These are phyloP conservation scores for Ameiurus melas DNA, from an alignment of 2,113 vertebrate species.

Conservation along the genomic window DNA sequence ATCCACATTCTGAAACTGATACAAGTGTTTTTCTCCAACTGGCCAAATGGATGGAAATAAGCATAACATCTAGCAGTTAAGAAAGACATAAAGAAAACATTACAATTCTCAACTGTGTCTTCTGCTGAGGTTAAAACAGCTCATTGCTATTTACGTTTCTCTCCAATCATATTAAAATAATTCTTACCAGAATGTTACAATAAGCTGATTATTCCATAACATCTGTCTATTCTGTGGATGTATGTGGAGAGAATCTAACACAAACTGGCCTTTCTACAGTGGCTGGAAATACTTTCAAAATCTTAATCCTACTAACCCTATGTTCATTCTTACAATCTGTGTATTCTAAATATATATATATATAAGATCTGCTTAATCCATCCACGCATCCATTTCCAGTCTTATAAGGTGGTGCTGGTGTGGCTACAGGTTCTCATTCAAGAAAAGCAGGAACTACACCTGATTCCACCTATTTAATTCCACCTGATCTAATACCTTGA, in stretches of 20 bases:
- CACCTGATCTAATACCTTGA: too few species aligned
- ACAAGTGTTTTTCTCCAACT: background rate
- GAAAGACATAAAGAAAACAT: background rate
- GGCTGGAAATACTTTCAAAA: background rate
- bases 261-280: background rate
- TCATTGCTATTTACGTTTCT: background rate
- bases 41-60: background rate
- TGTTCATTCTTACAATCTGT: background rate
- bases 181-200: background rate
- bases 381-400: background rate
- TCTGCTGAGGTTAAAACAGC: background rate
- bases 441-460: background rate
- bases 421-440: background rate
- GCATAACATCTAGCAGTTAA: background rate
- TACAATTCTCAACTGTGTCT: background rate
- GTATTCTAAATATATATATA: background rate
- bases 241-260: background rate
- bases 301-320: background rate
- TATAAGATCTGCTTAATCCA: background rate
- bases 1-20: conserved; percentile 9
- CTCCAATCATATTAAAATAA: background rate
- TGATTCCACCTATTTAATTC: background rate
- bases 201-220: background rate
- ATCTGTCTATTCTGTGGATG: background rate
- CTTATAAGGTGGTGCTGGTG: background rate